Conservation (phyloP, 1,140 invertebrate genomes). For the Babylonia areolata region DNA sequence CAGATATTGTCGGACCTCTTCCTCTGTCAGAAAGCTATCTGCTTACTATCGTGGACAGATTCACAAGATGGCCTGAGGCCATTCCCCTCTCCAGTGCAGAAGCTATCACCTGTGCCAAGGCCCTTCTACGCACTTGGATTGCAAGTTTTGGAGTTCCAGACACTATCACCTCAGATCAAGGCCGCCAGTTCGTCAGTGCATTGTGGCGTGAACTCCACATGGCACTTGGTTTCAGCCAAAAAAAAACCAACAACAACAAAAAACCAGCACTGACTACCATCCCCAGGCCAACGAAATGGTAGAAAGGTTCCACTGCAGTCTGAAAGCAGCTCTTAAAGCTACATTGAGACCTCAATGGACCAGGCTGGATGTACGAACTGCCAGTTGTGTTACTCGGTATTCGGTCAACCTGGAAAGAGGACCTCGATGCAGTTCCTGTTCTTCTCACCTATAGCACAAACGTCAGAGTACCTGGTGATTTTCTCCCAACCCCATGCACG, state of each 20-base stretch:
- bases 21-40: constrained; percentile 68
- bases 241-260: too few species aligned
- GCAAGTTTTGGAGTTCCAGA: constrained; percentile 63
- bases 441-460: too few species aligned
- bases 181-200: constrained; percentile 69
- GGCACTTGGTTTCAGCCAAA: not conserved
- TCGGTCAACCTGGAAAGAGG: constrained; percentile 15
- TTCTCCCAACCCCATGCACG: too few species aligned
- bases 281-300: constrained; percentile 39
- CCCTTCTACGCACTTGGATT: constrained; percentile 69
- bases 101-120: constrained; percentile 61
- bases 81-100: constrained; percentile 74
- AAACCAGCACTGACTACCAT: constrained; percentile 33
- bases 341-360: too few species aligned
- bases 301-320: constrained; percentile 32
- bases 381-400: constrained; percentile 30
- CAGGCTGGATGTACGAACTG: constrained; percentile 14
- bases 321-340: constrained; percentile 24
- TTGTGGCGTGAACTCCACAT: not conserved
- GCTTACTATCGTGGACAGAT: constrained; percentile 67
- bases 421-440: too few species aligned
- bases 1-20: constrained; percentile 78
- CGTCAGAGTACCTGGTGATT: too few species aligned
- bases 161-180: constrained; percentile 74
- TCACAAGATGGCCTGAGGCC: constrained; percentile 72